Percentiles rank a stretch among this genome's conserved stretches.
Conservation (phyloP, 2,888 invertebrate species). For the Athalia circularis region DNA sequence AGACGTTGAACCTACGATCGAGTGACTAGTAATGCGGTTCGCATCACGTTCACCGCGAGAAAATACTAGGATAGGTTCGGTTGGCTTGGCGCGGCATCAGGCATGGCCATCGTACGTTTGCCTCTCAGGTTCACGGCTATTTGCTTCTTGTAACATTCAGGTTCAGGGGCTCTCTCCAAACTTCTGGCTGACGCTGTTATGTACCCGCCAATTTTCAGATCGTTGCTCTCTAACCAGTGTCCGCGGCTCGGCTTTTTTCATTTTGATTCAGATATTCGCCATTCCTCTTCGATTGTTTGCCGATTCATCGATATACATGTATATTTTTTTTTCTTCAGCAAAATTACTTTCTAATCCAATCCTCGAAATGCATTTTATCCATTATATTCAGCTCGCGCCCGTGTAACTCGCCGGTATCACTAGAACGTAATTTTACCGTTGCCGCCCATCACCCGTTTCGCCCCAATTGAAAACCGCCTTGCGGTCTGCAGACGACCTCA, state of each 20-base stretch:
- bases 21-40: background rate
- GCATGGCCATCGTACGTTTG: constrained; percentile 1
- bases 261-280: background rate
- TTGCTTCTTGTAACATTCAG: constrained; percentile 22
- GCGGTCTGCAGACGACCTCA: constrained; percentile 8
- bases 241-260: background rate
- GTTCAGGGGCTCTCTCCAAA: constrained; percentile 34
- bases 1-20: constrained; percentile 28
- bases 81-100: constrained; percentile 4
- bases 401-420: too few relatives aligned
- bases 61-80: background rate
- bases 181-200: background rate
- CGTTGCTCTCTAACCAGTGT: too few relatives aligned
- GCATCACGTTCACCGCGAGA: background rate
- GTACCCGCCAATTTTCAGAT: too few relatives aligned
- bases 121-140: constrained; percentile 37
- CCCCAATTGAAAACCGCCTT: constrained; percentile 24
- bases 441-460: constrained; percentile 7
- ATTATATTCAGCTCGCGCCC: too few relatives aligned
- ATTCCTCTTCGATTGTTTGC: background rate
- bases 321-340: too few relatives aligned
- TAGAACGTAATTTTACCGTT: background rate
- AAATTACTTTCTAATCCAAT: too few relatives aligned
- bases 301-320: background rate
- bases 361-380: too few relatives aligned